A percentile compares a stretch with the other conserved stretches of the same genome.
phyloP scores from a whole-genome alignment of 1,140 invertebrate species.

The Achroia grisella region DNA sequence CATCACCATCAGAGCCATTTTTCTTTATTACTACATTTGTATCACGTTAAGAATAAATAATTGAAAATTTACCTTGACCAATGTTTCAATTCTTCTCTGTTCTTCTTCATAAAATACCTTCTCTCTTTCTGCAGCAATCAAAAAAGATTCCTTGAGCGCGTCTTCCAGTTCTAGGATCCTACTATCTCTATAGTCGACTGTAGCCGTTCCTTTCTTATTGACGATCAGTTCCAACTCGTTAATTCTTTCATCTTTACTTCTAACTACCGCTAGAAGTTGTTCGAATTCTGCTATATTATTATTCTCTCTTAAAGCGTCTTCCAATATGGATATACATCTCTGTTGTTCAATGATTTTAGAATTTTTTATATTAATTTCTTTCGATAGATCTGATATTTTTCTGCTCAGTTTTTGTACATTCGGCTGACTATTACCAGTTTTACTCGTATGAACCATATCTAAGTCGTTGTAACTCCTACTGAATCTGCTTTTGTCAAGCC shows the following conservation, averaged over 20 bases:
- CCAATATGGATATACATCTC: slow-evolving; percentile 71
- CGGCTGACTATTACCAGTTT: slow-evolving; percentile 25
- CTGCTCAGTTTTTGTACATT: slow-evolving; percentile 49
- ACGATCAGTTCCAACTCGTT: slow-evolving; percentile 69
- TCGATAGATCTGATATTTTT: slow-evolving; percentile 64
- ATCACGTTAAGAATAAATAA: slow-evolving; percentile 11
- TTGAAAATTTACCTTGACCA: slow-evolving; percentile 75
- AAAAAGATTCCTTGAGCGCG: slow-evolving; percentile 80
- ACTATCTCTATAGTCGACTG: slow-evolving; percentile 47
- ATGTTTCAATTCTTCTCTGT: slow-evolving; percentile 74
- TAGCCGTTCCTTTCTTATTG: slow-evolving; percentile 61
- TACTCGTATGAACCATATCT: slow-evolving; percentile 13
- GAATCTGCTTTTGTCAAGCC: slow-evolving; percentile 53
- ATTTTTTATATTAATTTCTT: slow-evolving; percentile 69
- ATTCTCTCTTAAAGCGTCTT: slow-evolving; percentile 71
- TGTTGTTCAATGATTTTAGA: slow-evolving; percentile 75
- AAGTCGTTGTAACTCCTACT: slow-evolving; percentile 58
- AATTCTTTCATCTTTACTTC: slow-evolving; percentile 73
- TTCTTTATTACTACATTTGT: too few relatives aligned
- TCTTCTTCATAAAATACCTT: slow-evolving; percentile 77
- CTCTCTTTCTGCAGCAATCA: slow-evolving; percentile 78
- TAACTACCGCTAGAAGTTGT: slow-evolving; percentile 68
- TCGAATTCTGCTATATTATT: slow-evolving; percentile 74
- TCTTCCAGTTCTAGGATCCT: slow-evolving; percentile 88
- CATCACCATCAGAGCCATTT: too few relatives aligned